Evolutionary conservation across 2,888 invertebrate genomes (phyloP), one percentile per base, ranked within the genome.

Genomic region (Odontothrips loti): DNA sequence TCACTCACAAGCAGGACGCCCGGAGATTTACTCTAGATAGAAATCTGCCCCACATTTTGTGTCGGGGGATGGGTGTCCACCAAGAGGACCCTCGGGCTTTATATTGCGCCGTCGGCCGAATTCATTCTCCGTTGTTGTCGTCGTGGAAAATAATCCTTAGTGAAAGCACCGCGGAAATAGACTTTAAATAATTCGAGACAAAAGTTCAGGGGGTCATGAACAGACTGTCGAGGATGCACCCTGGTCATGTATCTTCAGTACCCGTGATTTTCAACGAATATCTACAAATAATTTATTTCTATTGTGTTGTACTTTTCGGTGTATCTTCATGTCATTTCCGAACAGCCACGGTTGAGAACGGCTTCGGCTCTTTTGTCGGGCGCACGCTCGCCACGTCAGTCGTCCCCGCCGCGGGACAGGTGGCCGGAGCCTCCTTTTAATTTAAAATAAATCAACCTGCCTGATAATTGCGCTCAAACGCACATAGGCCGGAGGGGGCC

Each of bases 101-200:
- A 20, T 58, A 20, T 58, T 58, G 20, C 17, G 15, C 58, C 6
- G 58, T 58, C 17, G 58, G 0, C 17, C 15, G 23, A 27, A 75
- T 27, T 75, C 23, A 75, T 75, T 75, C 68, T 23, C 58, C 58
- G 58, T 17, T 20, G 20, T 20, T 23, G 68, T 75, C 68, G 23
- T 75, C 68, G 23, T 27, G 68, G 27, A 43, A 75, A 75, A 27
- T 27, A 75, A 75, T 75, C 27, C 68, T 75, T 75, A 75, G 23
- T 75, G 27, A 75, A 75, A 10, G 68, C 68, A 10, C 3, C 9
- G 23, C 63, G 23, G 23, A 27, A 58, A 58, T 58, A 20, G 6
- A 1, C 1, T 58, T 20, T 58, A 20, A 20, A 20, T 58, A 51
- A 12, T 20, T 1, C 51, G 51, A 51, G 51, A 12, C 15, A 51